Base-by-base conservation (phyloP, 2,797 vertebrate species). In the Malacoctenus gilli region DNA sequence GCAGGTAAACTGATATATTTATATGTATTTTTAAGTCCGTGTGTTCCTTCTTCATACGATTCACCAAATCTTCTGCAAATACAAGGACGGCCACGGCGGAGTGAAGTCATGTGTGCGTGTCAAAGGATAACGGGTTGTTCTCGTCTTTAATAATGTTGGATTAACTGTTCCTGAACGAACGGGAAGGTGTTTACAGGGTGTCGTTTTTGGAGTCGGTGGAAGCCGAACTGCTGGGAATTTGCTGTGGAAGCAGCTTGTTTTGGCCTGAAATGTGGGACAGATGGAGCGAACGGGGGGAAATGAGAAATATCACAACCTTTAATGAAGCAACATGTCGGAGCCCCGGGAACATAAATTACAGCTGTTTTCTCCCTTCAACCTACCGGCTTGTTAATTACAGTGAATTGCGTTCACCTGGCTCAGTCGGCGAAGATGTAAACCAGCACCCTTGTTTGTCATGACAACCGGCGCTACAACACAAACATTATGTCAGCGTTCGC, bases 381-480 rank as follows among this genome's bases (percentile, higher is more conserved):
- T 32, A 12, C 12, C 15, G 15, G n/a, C 31, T 32, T 12, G 11
- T 40, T 51, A 10, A 46, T 48, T 48, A 23, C 4, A 8, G 30
- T 21, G 58, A 54, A 59, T 53, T 38, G 28, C 41, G 7, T 22
- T 40, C 64, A 48, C 11, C 37, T 64, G 48, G 4, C 15, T 21
- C 36, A 56, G 41, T 16, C 41, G 59, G 49, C 16, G 14, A 36
- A 32, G 47, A 54, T 53, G n/a, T 23, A 44, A 61, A 40, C 0
- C 46, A 53, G 51, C 40, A 21, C 37, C 5, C 4, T 7, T 18
- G 19, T 56, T 13, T 28, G 19, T 35, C 10, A 4, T 25, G 32
- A 52, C 22, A 44, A 32, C 6, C 25, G 44, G 32, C 9, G 25
- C 31, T 28, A 2, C 37, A 5, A 25, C 23, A 38, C 48, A 16